Percentiles rank a stretch among this genome's conserved stretches.
Conservation (phyloP, 1,140 invertebrate genomes). For the Plutomurus gul region DNA sequence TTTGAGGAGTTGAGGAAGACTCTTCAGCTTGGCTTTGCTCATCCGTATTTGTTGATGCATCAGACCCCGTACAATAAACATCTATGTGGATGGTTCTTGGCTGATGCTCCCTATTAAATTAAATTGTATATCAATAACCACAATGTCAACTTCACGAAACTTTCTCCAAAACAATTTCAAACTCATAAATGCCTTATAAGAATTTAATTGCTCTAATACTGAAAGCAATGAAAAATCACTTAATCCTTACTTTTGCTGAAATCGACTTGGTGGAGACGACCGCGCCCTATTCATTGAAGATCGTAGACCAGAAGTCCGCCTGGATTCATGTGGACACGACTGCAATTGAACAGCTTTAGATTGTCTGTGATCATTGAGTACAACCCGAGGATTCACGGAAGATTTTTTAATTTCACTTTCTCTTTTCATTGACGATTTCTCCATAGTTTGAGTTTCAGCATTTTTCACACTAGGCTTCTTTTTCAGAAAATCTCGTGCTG, state of each 20-base stretch:
- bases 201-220: no score
- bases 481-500: no score
- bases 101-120: conserved; percentile 51
- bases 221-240: no score
- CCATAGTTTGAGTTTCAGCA: conserved; percentile 39
- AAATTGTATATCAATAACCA: no score
- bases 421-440: neutral
- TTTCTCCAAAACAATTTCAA: no score
- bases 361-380: neutral
- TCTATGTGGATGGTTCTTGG: conserved; percentile 76
- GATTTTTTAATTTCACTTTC: neutral
- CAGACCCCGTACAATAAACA: conserved; percentile 75
- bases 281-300: neutral
- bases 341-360: neutral
- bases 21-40: conserved; percentile 48
- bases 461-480: conserved; percentile 14
- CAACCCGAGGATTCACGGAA: neutral
- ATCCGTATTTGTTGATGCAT: conserved; percentile 59
- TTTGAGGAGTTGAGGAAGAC: conserved; percentile 62
- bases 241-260: conserved; percentile 47
- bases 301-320: no score
- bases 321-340: neutral
- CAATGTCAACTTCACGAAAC: no score
- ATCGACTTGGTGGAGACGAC: conserved; percentile 38
- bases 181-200: no score